Evolutionary conservation across 2,113 vertebrate genomes (phyloP).

Genomic region (Gallinago media): DNA sequence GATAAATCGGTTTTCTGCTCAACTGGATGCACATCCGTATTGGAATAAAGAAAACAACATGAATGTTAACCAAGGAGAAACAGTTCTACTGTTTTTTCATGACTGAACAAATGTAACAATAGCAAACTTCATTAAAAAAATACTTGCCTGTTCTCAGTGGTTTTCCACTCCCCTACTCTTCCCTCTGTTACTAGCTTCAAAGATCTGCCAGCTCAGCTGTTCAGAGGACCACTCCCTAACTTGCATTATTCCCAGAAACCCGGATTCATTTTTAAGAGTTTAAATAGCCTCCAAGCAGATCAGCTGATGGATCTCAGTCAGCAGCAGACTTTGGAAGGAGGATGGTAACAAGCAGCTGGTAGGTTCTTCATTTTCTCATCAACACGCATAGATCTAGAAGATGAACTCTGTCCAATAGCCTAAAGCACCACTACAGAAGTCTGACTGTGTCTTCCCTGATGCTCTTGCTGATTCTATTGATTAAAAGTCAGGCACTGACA

Average conservation of each 20-base stretch:
- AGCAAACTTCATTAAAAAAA: neutral
- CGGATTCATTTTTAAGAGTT: neutral
- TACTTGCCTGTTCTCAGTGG: neutral
- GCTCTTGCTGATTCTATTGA: neutral
- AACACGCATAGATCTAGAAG: neutral
- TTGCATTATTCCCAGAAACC: neutral
- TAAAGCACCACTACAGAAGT: neutral
- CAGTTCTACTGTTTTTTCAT: neutral
- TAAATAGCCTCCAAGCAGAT: neutral
- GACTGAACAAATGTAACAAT: neutral
- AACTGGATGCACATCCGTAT: neutral
- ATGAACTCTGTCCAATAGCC: conserved; percentile 14
- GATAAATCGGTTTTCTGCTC: neutral
- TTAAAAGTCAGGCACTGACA: neutral
- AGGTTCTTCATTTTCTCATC: neutral
- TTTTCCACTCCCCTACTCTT: neutral
- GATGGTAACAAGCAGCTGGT: conserved; percentile 21
- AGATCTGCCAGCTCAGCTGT: conserved; percentile 36
- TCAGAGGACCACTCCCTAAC: neutral
- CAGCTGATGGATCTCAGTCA: neutral
- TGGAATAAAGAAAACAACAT: neutral
- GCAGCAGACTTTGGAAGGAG: neutral
- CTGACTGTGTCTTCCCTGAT: neutral
- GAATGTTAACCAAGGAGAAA: neutral
- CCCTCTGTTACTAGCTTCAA: neutral